Evolutionary conservation across 37 sponge, comb jelly and placozoan species (phyloP).

Genomic region (Eunapius fragilis): DNA sequence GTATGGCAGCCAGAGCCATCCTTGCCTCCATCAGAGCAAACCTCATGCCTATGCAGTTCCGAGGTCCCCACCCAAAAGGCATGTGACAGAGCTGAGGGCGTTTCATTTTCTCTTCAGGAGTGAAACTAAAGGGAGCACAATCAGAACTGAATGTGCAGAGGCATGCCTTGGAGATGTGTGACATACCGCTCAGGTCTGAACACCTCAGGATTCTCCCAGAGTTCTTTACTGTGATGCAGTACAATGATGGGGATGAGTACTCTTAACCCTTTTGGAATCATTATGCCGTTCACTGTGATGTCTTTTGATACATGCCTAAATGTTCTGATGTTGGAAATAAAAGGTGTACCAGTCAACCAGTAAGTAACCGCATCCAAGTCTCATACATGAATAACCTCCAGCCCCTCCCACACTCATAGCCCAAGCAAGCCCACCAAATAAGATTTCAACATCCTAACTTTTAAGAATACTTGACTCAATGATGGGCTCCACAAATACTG

Average conservation of each 20-base stretch:
- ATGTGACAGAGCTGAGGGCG: slow-evolving; percentile 38
- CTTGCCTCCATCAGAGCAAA: slow-evolving; percentile 77
- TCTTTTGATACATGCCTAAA: background rate
- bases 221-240: slow-evolving; percentile 68
- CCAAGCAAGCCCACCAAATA: no score
- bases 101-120: slow-evolving; percentile 54
- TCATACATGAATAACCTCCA: no score
- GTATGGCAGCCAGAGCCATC: slow-evolving; percentile 50
- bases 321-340: background rate
- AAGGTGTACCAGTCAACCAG: no score
- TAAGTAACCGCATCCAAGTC: no score
- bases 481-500: no score
- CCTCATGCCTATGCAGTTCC: slow-evolving; percentile 71
- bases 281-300: background rate
- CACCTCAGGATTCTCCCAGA: slow-evolving; percentile 75
- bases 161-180: background rate
- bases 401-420: no score
- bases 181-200: slow-evolving; percentile 78
- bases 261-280: slow-evolving; percentile 39
- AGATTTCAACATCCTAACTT: no score
- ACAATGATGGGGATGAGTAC: slow-evolving; percentile 42
- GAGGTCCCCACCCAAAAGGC: slow-evolving; percentile 74
- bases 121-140: slow-evolving; percentile 30
- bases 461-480: no score
- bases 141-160: background rate